These are phyloP conservation scores for Myiozetetes cayanensis DNA, from an alignment of 2,113 vertebrate species.

Conservation along the genomic window DNA sequence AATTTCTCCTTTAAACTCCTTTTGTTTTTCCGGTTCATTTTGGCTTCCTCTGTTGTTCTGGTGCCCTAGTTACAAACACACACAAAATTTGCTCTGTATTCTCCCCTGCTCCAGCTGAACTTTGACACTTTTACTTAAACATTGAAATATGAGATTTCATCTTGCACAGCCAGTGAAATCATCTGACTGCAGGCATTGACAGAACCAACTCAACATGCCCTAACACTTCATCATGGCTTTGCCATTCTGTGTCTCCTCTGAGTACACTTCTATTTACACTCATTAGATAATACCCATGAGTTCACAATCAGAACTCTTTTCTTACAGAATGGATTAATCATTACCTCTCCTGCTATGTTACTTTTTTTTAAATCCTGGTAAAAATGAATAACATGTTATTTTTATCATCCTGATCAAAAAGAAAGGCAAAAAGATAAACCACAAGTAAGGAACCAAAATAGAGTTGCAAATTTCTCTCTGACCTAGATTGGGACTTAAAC, in stretches of 20 bases:
- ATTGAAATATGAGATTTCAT: slow-evolving; percentile 57
- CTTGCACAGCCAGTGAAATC: slow-evolving; percentile 41
- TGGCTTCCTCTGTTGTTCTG: slow-evolving; percentile 57
- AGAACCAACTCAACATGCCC: slow-evolving; percentile 51
- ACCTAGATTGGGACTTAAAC: slow-evolving; percentile 56
- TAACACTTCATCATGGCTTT: slow-evolving; percentile 56
- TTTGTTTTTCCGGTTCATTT: slow-evolving; percentile 73
- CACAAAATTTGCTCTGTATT: slow-evolving; percentile 41
- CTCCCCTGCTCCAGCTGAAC: slow-evolving; percentile 50
- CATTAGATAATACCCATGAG: slow-evolving; percentile 30
- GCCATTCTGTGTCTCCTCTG: slow-evolving; percentile 27
- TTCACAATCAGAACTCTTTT: slow-evolving; percentile 12
- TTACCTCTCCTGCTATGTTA: slow-evolving; percentile 54
- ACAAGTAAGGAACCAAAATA: slow-evolving; percentile 28
- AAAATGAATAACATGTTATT: background rate
- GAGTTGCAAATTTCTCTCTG: slow-evolving; percentile 12
- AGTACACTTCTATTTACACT: slow-evolving; percentile 51
- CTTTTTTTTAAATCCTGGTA: background rate
- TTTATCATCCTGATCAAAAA: slow-evolving; percentile 7
- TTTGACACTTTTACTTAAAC: slow-evolving; percentile 66
- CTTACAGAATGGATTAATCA: slow-evolving; percentile 63
- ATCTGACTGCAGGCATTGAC: slow-evolving; percentile 51
- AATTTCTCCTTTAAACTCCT: slow-evolving; percentile 81
- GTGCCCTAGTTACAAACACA: slow-evolving; percentile 41
- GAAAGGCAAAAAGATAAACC: slow-evolving; percentile 22